These are phyloP conservation scores for Clostera curtula DNA, from an alignment of 2,888 invertebrate species.

Conservation along the genomic window DNA sequence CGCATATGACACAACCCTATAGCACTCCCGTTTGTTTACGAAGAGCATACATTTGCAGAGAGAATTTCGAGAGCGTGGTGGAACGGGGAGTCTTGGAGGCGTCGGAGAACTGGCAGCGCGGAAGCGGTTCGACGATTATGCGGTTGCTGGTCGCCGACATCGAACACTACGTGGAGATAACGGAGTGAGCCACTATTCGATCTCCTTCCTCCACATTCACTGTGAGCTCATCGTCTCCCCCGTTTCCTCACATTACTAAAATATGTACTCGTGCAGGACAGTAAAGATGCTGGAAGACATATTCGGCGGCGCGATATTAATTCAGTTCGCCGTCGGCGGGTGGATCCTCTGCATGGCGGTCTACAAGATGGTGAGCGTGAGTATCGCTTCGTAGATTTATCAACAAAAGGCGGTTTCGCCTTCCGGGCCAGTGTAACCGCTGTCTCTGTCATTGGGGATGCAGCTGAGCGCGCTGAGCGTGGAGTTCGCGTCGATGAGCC, in stretches of 20 bases:
- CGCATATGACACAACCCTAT: too few species aligned
- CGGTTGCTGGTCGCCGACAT: conserved; percentile 36
- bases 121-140: conserved; percentile 25
- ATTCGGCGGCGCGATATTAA: conserved; percentile 48
- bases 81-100: conserved; percentile 23
- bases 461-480: conserved; percentile 48
- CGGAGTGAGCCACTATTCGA: conserved; percentile 28
- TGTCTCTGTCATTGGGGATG: conserved; percentile 3
- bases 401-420: not conserved
- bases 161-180: conserved; percentile 41
- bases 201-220: too few species aligned
- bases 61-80: conserved; percentile 37
- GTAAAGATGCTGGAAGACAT: conserved; percentile 39
- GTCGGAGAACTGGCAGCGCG: conserved; percentile 7
- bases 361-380: conserved; percentile 55
- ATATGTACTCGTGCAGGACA: conserved; percentile 24
- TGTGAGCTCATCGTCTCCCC: too few species aligned
- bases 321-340: conserved; percentile 59
- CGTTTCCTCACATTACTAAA: not conserved
- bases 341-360: conserved; percentile 68
- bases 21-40: not conserved
- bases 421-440: not conserved
- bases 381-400: conserved; percentile 15
- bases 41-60: conserved; percentile 20
- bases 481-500: conserved; percentile 66